These are phyloP conservation scores for Terrapene triunguis DNA, from an alignment of 2,113 vertebrate genomes.

Conservation along the genomic window DNA sequence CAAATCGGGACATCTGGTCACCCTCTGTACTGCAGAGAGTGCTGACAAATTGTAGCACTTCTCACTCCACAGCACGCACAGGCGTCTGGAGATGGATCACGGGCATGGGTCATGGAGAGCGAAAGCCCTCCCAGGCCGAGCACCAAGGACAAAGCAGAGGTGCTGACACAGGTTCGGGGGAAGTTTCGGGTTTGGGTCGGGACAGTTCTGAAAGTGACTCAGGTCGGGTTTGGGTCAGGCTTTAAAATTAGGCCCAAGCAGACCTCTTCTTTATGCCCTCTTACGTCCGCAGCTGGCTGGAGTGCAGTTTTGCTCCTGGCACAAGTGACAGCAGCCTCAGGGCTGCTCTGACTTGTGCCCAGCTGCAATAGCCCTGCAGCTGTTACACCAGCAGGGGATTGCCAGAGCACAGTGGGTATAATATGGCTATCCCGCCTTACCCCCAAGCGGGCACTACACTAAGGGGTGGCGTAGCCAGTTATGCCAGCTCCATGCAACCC, in stretches of 20 bases:
- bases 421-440: neutral
- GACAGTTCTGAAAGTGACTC: no score
- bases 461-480: neutral
- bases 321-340: neutral
- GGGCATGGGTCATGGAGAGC: neutral
- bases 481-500: neutral
- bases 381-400: neutral
- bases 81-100: neutral
- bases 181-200: no score
- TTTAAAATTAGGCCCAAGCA: no score
- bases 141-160: neutral
- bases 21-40: no score
- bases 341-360: neutral
- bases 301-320: neutral
- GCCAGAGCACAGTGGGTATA: neutral
- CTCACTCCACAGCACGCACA: no score
- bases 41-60: no score
- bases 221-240: no score
- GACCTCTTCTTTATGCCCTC: neutral
- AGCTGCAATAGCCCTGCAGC: neutral
- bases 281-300: conserved; percentile 7
- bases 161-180: neutral
- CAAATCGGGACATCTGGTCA: no score
- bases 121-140: neutral
- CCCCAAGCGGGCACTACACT: neutral